Evolutionary conservation across 2,113 vertebrate species (phyloP), one percentile per base, ranked within the genome.

Genomic region (Thamnaconus septentrionalis): DNA sequence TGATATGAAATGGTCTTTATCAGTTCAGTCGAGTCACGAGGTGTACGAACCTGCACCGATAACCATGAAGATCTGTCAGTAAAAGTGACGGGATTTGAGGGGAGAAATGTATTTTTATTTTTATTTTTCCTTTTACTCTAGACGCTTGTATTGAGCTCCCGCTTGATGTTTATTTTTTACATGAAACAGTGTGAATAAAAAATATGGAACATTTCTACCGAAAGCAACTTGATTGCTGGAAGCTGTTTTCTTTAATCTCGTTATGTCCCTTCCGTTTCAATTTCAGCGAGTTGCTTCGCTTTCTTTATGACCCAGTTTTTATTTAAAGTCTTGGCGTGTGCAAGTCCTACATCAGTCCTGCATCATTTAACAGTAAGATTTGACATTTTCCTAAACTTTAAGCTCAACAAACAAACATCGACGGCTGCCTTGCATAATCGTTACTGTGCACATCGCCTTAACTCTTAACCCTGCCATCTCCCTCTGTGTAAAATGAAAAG

Each of bases 101-200:
- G 18, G 18, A 54, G 3, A 11, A 46, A n/a, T 49, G 42, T 61
- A 10, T 2, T 44, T 5, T 6, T 9, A 4, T 55, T 6, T 55
- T 54, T 4, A 41, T 53, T 43, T 65, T 59, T 73, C 66, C 3
- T 6, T 65, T 73, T 62, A 53, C 9, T 57, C 41, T 40, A 49
- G 7, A 8, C 56, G 53, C 69, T 71, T 53, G 9, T 53, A 46
- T 5, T 42, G 31, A 72, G 44, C 12, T 3, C 41, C 44, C 7
- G 3, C 39, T 45, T 60, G 41, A 63, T 80, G 58, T 83, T 69
- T 82, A 67, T 82, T 77, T 86, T 82, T 73, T 31, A 76, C 62
- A 66, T 71, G 40, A 59, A 66, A 79, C 64, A 54, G 3, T 57
- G 48, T 18, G 56, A 79, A 79, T 79, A 67, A 79, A 80, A 31